Evolutionary conservation across 2,888 invertebrate species (phyloP), one percentile per base, ranked within the genome.

Genomic region (Nomada fabriciana): DNA sequence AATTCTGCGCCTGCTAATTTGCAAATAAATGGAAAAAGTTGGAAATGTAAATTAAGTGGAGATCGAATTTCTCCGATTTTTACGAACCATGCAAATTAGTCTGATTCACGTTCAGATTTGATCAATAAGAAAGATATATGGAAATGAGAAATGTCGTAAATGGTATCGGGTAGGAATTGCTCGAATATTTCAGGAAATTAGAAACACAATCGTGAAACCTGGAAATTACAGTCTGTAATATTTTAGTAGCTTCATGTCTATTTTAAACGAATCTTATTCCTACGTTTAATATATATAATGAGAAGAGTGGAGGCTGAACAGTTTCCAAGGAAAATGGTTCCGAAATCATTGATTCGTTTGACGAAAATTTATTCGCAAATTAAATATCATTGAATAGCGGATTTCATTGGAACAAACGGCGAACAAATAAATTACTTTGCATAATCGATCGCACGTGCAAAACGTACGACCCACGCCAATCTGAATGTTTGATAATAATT

Each of bases 371-470:
- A 65, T 65, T 70, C 25, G 52, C 53, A 52, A 60, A 77, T 76
- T 43, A 50, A 60, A 65, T 60, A 53, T 53, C 53, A 23, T n/a
- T 50, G 55, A 18, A n/a, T 18, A 2, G 9, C 0, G 52, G 11
- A 43, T 69, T 55, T 55, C 11, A 11, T 53, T 2, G 43, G 10
- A 47, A 47, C 69, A 23, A 52, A 15, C 78, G 57, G 13, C 10
- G 53, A 61, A 25, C 47, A 80, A 70, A 80, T 76, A 80, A 70
- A 76, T 76, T 70, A 47, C 47, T 79, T 70, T 79, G 64, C 64
- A 70, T 79, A 76, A 79, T 79, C 69, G 69, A 53, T 53, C 76
- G 25, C 36, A 23, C 47, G 7, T 1, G 53, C 25, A 15, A 36
- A 43, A 63, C 42, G 25, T 50, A 13, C 20, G 3, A 42, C 11